Evolutionary conservation across 2,888 invertebrate species (phyloP).

Genomic region (Coelopa pilipes): DNA sequence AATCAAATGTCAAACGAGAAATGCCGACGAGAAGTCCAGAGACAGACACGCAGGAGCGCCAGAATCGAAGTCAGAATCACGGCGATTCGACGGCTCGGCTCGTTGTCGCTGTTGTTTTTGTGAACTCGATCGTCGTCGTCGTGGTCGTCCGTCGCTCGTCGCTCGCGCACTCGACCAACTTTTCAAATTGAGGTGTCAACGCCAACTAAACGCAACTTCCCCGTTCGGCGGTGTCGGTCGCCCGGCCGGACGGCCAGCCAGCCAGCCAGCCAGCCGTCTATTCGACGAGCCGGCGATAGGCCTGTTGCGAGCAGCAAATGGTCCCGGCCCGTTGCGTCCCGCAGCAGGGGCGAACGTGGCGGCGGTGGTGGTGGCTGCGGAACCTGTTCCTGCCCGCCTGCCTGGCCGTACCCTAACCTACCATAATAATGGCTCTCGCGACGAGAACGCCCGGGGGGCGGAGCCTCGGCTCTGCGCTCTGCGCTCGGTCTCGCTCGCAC

Average conservation of each 20-base stretch:
- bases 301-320: not conserved
- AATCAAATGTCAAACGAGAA: conserved; percentile 32
- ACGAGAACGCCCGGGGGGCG: no score
- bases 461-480: no score
- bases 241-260: conserved; percentile 50
- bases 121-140: not conserved
- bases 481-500: no score
- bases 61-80: conserved; percentile 4
- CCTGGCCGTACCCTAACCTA: conserved; percentile 59
- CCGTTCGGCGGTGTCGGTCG: conserved; percentile 45
- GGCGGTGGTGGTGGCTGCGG: conserved; percentile 23
- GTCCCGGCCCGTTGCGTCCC: conserved; percentile 40
- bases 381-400: conserved; percentile 26
- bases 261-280: conserved; percentile 27
- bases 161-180: conserved; percentile 49
- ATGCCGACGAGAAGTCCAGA: conserved; percentile 19
- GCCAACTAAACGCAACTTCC: conserved; percentile 55
- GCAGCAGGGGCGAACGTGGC: conserved; percentile 18
- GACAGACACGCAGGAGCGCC: not conserved
- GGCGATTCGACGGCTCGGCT: no score
- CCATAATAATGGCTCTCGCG: conserved; percentile 55
- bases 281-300: conserved; percentile 24
- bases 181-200: conserved; percentile 60
- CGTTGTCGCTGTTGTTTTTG: conserved; percentile 2
- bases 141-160: conserved; percentile 23